These are phyloP conservation scores for Lontra canadensis DNA, from an alignment of 2,113 vertebrate species.

Conservation along the genomic window DNA sequence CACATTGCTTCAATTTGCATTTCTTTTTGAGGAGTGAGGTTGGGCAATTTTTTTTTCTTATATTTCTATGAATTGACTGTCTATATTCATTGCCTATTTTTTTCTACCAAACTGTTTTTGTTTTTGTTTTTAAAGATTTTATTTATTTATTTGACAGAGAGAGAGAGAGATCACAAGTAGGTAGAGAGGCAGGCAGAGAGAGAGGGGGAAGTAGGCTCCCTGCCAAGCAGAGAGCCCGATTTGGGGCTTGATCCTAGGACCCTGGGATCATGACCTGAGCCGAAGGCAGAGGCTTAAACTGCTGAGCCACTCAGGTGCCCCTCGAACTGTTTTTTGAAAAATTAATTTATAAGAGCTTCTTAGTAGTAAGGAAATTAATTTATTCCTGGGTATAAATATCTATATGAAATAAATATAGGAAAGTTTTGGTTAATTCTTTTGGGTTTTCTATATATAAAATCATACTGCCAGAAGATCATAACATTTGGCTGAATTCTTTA, in stretches of 20 bases:
- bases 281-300: too few relatives aligned
- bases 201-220: too few relatives aligned
- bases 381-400: background rate
- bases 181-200: too few relatives aligned
- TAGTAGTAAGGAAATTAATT: background rate
- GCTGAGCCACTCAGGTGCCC: too few relatives aligned
- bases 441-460: background rate
- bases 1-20: background rate
- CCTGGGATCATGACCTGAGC: too few relatives aligned
- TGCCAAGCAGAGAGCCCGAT: too few relatives aligned
- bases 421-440: background rate
- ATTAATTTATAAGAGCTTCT: background rate
- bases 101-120: background rate
- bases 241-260: too few relatives aligned
- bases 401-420: background rate
- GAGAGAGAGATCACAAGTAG: too few relatives aligned
- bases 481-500: background rate
- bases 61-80: background rate
- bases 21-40: background rate
- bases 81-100: background rate
- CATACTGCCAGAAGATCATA: background rate
- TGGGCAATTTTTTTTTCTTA: background rate
- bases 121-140: background rate
- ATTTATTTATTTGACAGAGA: too few relatives aligned
- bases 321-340: background rate